phyloP scores from a whole-genome alignment of 2,888 invertebrate species.

The Drosophila pseudotakahashii region DNA sequence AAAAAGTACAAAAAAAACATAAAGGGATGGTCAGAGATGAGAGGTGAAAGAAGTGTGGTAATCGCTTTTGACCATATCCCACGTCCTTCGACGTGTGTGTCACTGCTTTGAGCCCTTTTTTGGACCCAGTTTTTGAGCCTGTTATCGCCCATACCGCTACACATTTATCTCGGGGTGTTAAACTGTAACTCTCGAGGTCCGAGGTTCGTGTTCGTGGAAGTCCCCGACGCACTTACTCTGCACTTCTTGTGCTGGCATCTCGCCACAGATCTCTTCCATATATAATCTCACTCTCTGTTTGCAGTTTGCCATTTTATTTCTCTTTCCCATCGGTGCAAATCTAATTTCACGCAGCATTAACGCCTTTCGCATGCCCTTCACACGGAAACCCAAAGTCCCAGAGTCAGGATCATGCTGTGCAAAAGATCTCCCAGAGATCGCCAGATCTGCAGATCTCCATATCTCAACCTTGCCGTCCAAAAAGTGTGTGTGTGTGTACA shows the following conservation, averaged over 20 bases:
- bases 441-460: background rate
- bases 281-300: conserved; percentile 23
- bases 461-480: conserved; percentile 1
- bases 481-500: conserved; percentile 79
- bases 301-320: conserved; percentile 32
- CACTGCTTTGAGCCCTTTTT: conserved; percentile 47
- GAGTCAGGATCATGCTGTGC: conserved; percentile 48
- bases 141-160: conserved; percentile 47
- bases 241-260: conserved; percentile 11
- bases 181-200: conserved; percentile 68
- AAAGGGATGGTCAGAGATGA: conserved; percentile 9
- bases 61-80: conserved; percentile 77
- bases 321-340: conserved; percentile 77
- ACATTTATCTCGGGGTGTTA: conserved; percentile 76
- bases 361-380: conserved; percentile 76
- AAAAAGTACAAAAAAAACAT: conserved; percentile 21
- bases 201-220: conserved; percentile 66
- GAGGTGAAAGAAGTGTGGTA: conserved; percentile 67
- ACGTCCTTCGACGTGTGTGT: conserved; percentile 71
- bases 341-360: conserved; percentile 84
- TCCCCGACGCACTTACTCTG: conserved; percentile 44
- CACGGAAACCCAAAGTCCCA: conserved; percentile 7
- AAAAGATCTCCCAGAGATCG: conserved; percentile 9
- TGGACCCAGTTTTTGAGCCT: conserved; percentile 20
- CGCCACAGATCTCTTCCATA: conserved; percentile 6